These are phyloP conservation scores for Seriola dumerili DNA, from an alignment of 2,113 vertebrate species.

Conservation along the genomic window DNA sequence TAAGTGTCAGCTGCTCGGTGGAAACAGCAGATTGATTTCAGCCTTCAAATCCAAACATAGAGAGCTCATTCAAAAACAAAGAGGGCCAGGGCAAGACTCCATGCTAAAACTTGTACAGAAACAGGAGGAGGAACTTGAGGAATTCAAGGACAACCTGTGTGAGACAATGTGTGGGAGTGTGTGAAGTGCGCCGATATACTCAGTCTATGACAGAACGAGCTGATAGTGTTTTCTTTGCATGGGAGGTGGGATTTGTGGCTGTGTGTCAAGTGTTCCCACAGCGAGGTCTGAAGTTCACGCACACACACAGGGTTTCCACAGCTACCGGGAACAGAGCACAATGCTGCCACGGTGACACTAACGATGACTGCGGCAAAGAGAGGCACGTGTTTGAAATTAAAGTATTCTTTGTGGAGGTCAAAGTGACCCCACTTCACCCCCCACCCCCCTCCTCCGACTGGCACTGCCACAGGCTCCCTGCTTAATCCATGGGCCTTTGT, in stretches of 20 bases:
- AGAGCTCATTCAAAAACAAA: constrained; percentile 53
- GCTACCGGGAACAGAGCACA: constrained; percentile 28
- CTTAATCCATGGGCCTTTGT: constrained; percentile 73
- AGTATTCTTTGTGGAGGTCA: constrained; percentile 55
- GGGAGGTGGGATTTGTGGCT: constrained; percentile 15
- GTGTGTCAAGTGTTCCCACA: constrained; percentile 8
- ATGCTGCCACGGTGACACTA: constrained; percentile 21
- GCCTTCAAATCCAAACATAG: constrained; percentile 63
- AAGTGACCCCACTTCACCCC: constrained; percentile 14
- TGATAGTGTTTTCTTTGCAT: constrained; percentile 29
- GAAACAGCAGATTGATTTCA: constrained; percentile 74
- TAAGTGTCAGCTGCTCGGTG: constrained; percentile 65
- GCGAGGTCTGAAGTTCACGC: constrained; percentile 19
- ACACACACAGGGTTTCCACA: constrained; percentile 23
- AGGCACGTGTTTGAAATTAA: constrained; percentile 64
- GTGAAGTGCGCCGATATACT: constrained; percentile 19
- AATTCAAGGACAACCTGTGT: constrained; percentile 39
- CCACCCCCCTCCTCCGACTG: constrained; percentile 12
- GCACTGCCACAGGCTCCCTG: constrained; percentile 52
- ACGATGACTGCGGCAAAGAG: constrained; percentile 29
- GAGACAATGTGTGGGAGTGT: constrained; percentile 6
- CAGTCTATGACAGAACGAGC: constrained; percentile 6
- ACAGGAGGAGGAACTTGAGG: constrained; percentile 49
- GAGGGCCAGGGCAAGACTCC: constrained; percentile 33
- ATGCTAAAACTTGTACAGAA: constrained; percentile 60